Conservation (phyloP, 2,888 invertebrate genomes). For the Polymixis flavicincta region DNA sequence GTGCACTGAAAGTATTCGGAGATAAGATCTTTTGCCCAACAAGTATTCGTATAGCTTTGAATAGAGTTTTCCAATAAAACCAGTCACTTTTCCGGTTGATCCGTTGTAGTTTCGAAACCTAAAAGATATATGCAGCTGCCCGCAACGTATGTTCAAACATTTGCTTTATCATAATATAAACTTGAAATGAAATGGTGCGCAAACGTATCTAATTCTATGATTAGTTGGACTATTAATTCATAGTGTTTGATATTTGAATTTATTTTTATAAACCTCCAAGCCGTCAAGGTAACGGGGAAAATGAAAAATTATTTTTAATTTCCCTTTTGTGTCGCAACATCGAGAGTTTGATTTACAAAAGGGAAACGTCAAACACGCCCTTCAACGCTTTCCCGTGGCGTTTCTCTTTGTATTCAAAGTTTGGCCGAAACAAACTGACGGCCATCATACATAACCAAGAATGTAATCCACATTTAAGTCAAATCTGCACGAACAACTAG, state of each 20-base stretch:
- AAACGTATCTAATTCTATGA: conserved; percentile 4
- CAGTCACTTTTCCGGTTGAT: conserved; percentile 54
- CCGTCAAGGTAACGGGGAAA: neutral
- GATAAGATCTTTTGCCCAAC: conserved; percentile 57
- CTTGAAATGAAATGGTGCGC: conserved; percentile 4
- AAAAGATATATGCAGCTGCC: conserved; percentile 22
- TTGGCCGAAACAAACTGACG: conserved; percentile 20
- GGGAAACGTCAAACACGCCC: conserved; percentile 29
- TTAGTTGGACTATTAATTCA: neutral
- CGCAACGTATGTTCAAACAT: conserved; percentile 18
- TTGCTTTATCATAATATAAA: conserved; percentile 14
- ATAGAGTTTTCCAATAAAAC: conserved; percentile 63
- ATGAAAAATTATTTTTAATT: conserved; percentile 26
- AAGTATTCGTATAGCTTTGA: conserved; percentile 53
- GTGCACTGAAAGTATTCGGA: conserved; percentile 48
- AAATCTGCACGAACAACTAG: conserved; percentile 26
- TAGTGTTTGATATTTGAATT: neutral
- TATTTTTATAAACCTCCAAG: neutral
- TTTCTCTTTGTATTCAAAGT: conserved; percentile 24
- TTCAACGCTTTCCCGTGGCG: conserved; percentile 16
- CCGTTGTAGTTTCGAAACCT: conserved; percentile 38
- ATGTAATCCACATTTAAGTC: conserved; percentile 25
- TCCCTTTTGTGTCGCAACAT: conserved; percentile 12
- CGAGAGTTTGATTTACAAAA: conserved; percentile 37
- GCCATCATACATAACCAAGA: conserved; percentile 17